phyloP scores from a whole-genome alignment of 2,113 vertebrate species.

The Cephalopterus ornatus region DNA sequence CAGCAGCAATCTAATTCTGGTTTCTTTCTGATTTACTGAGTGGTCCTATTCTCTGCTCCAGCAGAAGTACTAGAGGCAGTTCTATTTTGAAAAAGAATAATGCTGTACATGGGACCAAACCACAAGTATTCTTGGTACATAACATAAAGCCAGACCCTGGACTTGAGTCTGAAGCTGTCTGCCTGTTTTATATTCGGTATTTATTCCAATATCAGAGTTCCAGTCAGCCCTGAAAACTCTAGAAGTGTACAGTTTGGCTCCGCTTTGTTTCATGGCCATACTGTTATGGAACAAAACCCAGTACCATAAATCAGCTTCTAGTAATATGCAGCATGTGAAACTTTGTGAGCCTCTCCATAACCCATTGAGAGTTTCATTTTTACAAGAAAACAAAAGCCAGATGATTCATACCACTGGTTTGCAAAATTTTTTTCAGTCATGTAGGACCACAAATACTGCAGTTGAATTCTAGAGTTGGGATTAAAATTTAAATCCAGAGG shows the following conservation, averaged over 20 bases:
- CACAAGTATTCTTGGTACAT: neutral
- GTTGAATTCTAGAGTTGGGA: neutral
- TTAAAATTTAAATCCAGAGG: neutral
- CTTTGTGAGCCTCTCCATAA: neutral
- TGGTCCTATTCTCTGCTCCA: neutral
- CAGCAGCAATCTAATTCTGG: neutral
- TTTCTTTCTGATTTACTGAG: neutral
- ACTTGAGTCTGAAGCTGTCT: neutral
- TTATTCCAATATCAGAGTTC: neutral
- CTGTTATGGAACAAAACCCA: neutral
- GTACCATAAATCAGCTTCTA: neutral
- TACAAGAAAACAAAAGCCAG: neutral
- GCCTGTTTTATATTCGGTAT: neutral
- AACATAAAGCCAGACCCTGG: neutral
- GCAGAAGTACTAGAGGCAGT: neutral
- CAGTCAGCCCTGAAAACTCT: neutral
- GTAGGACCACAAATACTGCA: neutral
- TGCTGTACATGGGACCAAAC: neutral
- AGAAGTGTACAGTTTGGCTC: neutral
- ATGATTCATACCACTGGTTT: neutral
- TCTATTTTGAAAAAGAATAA: neutral
- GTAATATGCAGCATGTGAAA: neutral
- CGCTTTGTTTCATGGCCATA: neutral
- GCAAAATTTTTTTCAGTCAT: neutral
- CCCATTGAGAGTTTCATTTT: neutral